A percentile compares a stretch with the other conserved stretches of the same genome.
Conservation (phyloP, 2,797 vertebrate genomes). For the Chloroceryle inda region DNA sequence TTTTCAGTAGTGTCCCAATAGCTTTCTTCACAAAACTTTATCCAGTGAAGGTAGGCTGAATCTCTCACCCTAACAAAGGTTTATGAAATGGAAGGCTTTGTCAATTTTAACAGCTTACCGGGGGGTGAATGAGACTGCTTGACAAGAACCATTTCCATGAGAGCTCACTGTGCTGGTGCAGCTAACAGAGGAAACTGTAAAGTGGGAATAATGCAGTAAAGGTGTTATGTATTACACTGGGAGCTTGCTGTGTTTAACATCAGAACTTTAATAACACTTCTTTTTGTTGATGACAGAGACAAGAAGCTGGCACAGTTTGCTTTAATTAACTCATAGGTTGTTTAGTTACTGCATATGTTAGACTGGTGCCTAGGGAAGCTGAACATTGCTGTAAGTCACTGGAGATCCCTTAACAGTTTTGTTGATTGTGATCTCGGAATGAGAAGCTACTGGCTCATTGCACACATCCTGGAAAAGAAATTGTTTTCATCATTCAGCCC, state of each 20-base stretch:
- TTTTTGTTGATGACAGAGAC: not conserved
- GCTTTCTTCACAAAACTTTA: not conserved
- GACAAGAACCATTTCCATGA: not conserved
- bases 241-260: not conserved
- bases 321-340: not conserved
- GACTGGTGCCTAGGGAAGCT: not conserved
- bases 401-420: not conserved
- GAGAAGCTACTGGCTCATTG: not conserved
- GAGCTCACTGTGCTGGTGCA: not conserved
- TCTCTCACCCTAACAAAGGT: not conserved
- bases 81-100: not conserved
- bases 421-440: not conserved
- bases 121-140: not conserved
- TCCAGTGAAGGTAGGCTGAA: not conserved
- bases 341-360: not conserved
- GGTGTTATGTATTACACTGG: not conserved
- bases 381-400: not conserved
- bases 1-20: not conserved
- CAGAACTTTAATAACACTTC: not conserved
- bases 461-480: not conserved
- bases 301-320: not conserved
- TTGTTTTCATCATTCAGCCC: slow-evolving; percentile 2
- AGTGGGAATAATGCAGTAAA: not conserved
- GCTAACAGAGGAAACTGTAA: not conserved
- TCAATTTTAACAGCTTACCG: not conserved